Evolutionary conservation across 2,888 invertebrate genomes (phyloP), one percentile per base, ranked within the genome.

Genomic region (Hypolimnas misippus): DNA sequence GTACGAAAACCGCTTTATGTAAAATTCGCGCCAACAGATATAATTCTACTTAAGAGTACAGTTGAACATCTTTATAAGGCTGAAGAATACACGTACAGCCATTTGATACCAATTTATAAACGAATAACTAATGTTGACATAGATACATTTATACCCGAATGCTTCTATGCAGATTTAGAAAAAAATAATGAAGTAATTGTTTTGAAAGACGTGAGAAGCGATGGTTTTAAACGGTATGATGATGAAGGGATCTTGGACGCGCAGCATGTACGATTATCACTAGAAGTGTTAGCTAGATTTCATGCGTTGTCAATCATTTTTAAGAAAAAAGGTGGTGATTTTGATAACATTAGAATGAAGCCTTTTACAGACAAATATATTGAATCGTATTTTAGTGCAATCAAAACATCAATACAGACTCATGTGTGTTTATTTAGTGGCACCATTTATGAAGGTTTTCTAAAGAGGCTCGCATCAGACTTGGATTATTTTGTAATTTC

Each of bases 201-300:
- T 16, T 50, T 72, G 44, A 67, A 70, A 60, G 59, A 72, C 25
- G 70, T 73, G 70, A 62, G 57, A 10, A 50, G 33, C 46, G 64
- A 70, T 19, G 68, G 66, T 3, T 73, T 54, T 25, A 49, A 46
- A 38, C 60, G 65, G 14, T 66, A 62, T 50, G 44, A 50, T 14
- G 44, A 50, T 14, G 49, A 67, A 5, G 65, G 52, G 6, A 70
- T 70, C 51, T 61, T 70, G 3, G 68, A 72, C 53, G 62, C 59
- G 16, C 63, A 72, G 8, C 68, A 70, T 51, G 52, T 67, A 3
- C 29, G 42, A 7, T 44, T 62, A 25, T 56, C 62, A n/a, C 52
- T 72, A n/a, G 67, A 57, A 59, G 44, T 57, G 14, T 53, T 70
- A 5, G 66, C 69, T 3, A 49, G 66, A 44, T 69, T 68, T 51